These are phyloP conservation scores for Acromyrmex heyeri DNA, from an alignment of 1,140 invertebrate species.

Conservation along the genomic window DNA sequence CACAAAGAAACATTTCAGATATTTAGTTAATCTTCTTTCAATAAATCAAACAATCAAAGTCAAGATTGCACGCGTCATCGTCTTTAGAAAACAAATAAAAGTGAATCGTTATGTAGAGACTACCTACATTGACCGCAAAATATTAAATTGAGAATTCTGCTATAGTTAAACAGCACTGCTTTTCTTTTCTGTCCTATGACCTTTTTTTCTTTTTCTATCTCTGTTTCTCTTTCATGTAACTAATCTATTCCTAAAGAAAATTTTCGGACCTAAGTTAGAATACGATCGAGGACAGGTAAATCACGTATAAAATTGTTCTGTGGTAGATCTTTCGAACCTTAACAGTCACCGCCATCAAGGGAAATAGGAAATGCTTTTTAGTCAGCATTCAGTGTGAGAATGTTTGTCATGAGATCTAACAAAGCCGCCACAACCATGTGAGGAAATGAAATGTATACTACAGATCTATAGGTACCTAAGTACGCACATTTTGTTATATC, in stretches of 20 bases:
- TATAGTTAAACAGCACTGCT: neutral
- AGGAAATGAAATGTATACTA: neutral
- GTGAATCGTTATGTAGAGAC: neutral
- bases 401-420: neutral
- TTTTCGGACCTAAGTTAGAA: conserved; percentile 55
- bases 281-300: conserved; percentile 63
- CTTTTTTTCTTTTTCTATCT: conserved; percentile 24
- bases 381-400: conserved; percentile 19
- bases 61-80: neutral
- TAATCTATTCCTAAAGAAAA: conserved; percentile 2
- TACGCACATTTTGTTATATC: neutral
- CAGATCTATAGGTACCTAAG: neutral
- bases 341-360: conserved; percentile 61
- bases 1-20: too few species aligned
- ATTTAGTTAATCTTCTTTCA: neutral
- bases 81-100: neutral
- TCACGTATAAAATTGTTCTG: conserved; percentile 69
- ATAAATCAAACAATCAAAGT: neutral
- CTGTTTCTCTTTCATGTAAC: neutral
- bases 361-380: conserved; percentile 32
- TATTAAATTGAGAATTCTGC: neutral
- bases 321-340: conserved; percentile 1
- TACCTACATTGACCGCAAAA: neutral
- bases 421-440: neutral
- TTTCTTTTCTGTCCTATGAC: conserved; percentile 23